phyloP scores from a whole-genome alignment of 2,797 vertebrate genomes.

The Muraenolepis orangiensis region DNA sequence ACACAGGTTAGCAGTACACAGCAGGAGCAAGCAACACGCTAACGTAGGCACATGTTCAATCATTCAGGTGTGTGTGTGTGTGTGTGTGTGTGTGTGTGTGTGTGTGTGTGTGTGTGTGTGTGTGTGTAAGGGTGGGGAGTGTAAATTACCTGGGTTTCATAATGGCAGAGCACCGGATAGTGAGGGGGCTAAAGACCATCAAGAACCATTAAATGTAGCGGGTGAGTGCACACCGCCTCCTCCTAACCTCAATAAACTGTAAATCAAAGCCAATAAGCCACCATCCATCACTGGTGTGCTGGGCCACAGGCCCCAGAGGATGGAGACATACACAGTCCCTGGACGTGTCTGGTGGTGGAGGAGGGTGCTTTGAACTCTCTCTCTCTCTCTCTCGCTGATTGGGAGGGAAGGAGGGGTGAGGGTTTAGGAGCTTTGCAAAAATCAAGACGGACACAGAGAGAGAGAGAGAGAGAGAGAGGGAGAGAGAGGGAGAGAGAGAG shows the following conservation, averaged over 20 bases:
- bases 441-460: too few species aligned
- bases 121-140: background rate
- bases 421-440: too few species aligned
- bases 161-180: background rate
- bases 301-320: background rate
- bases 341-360: background rate
- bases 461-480: too few species aligned
- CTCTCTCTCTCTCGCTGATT: background rate
- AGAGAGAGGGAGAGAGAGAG: background rate
- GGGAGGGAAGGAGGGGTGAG: background rate
- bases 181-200: background rate
- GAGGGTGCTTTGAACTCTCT: background rate
- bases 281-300: background rate
- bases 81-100: background rate
- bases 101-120: too few species aligned
- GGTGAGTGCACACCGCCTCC: background rate
- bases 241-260: background rate
- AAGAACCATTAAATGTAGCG: conserved; percentile 1
- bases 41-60: background rate
- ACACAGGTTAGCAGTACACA: background rate
- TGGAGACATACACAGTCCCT: background rate
- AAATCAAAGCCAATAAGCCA: background rate
- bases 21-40: background rate
- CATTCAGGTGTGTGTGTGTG: too few species aligned
- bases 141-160: background rate